A percentile compares a stretch with the other conserved stretches of the same genome.
These are phyloP conservation scores for Macaria liturata DNA, from an alignment of 2,888 invertebrate genomes.

Conservation along the genomic window DNA sequence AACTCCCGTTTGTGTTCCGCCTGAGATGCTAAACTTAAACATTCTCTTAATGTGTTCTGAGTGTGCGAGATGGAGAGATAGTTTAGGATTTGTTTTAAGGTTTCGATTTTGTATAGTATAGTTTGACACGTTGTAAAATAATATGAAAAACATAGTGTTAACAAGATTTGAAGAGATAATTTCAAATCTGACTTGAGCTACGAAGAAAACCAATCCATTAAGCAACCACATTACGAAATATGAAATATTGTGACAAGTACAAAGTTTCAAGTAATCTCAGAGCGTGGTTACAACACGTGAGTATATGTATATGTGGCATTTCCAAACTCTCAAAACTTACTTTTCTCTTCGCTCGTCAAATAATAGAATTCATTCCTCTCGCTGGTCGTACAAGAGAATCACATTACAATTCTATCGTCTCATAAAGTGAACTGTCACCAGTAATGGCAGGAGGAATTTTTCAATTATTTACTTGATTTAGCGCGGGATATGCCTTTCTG, in stretches of 20 bases:
- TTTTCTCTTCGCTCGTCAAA: conserved; percentile 13
- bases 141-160: no score
- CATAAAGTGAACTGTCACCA: conserved; percentile 31
- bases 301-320: background rate
- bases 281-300: conserved; percentile 1
- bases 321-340: conserved; percentile 12
- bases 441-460: conserved; percentile 41
- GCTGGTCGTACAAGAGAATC: conserved; percentile 34
- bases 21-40: conserved; percentile 44
- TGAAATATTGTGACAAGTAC: conserved; percentile 2
- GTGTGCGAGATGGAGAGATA: conserved; percentile 18
- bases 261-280: conserved; percentile 15
- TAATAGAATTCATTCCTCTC: conserved; percentile 22
- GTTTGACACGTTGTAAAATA: no score
- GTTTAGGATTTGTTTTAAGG: no score
- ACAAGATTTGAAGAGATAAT: no score
- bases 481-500: conserved; percentile 41
- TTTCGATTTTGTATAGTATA: no score
- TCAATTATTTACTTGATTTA: conserved; percentile 56
- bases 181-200: background rate
- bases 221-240: background rate
- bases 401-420: conserved; percentile 34
- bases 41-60: conserved; percentile 35
- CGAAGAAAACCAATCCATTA: conserved; percentile 7
- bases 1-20: conserved; percentile 38